Base-by-base conservation (phyloP, 2,888 invertebrate genomes). In the Xanthorhoe designata region DNA sequence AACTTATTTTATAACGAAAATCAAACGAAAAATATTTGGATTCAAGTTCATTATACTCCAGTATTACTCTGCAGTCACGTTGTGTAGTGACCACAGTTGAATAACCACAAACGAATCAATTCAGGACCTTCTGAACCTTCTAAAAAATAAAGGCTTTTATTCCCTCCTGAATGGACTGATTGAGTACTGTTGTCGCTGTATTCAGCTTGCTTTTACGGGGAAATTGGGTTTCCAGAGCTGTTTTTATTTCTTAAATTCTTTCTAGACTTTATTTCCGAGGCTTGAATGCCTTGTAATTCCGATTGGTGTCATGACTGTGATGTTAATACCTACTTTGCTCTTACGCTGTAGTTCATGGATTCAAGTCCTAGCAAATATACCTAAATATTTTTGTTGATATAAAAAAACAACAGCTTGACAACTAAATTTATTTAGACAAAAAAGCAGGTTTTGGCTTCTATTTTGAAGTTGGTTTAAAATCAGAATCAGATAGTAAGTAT, bases 151-250 rank as follows among this genome's bases (percentile, higher is more conserved):
- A 58, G 24, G 53, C n/a, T 29, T 17, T 42, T 45, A 49, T 47
- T 54, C 17, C 8, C 29, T 52, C 49, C 55, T 59, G 59, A 62
- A 67, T 52, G 55, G 55, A 55, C 59, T 60, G 63, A 67, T 67
- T 60, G 63, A 67, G 59, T 59, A 59, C 59, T 60, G 55, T 63
- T 60, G 62, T 63, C 59, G 55, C 62, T 51, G 50, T 63, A 54
- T 60, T 56, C 66, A 45, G 56, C 59, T 59, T 66, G 55, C 56
- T 56, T 66, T 67, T 59, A 59, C 51, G 45, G 49, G 59, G 56
- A 63, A 67, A 67, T 67, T 60, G 59, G 55, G 66, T 59, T 63
- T 62, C 50, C 51, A 7, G 55, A 29, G 35, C 54, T 35, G 54
- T 45, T 62, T 64, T 54, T 49, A 17, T 51, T 49, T 54, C 47